Evolutionary conservation across 2,888 invertebrate genomes (phyloP), one percentile per base, ranked within the genome.

Genomic region (Argyra leucocephala): DNA sequence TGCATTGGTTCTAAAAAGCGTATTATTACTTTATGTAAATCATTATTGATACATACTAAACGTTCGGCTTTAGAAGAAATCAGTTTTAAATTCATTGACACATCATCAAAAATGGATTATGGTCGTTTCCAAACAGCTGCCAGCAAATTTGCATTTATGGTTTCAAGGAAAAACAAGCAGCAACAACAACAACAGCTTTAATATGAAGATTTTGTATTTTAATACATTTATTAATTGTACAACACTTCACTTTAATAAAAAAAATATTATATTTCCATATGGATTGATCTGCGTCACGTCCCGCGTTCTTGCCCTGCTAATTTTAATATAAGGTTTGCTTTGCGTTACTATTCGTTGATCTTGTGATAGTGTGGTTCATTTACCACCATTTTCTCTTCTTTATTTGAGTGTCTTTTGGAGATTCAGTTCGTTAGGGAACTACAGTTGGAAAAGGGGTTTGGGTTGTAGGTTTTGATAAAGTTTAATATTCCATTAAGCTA

Each of bases 111-210:
- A 83, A 97, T 97, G 80, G 99, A 99, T 80, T 98, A 99, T 79
- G 99, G 99, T 85, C 91, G 98, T 78, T 99, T 99, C 98, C 99
- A 99, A 84, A 99, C 98, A 64, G 88, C 91, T 69, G 92, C 93
- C 73, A 99, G 99, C 82, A 99, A 99, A 86, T 88, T 90, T 75
- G 89, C 90, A 65, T 96, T 97, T 81, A 96, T 98, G 96, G 97
- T 69, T 83, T 91, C 74, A 89, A 91, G 76, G 93, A 93, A 77
- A 91, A 92, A 76, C 87, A 88, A 67, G 88, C 89, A 15, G 83
- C 87, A 22, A 81, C 86, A 22, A 81, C 86, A 62, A 70, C 69
- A 48, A 48, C 18, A 18, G 48, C 48, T 48, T 48, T 2, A 31
- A 31, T 12, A 31, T 6, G 4, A 31, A 31, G 2, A 15, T 48